Conservation (phyloP, 1,140 invertebrate species). For the Drosophila novamexicana region DNA sequence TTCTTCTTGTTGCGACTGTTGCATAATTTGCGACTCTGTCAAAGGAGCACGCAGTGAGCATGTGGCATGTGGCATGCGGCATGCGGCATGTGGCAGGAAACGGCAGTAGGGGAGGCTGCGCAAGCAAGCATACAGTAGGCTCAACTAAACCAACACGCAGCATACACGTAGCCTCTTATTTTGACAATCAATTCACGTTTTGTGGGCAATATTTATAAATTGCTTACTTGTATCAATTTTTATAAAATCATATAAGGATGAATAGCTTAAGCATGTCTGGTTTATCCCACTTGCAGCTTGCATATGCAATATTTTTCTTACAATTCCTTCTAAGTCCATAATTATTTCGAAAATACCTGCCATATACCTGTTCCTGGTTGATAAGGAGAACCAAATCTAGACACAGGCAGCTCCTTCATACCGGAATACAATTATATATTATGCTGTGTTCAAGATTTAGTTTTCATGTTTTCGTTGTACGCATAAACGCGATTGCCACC, state of each 20-base stretch:
- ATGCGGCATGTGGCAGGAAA: slow-evolving; percentile 45
- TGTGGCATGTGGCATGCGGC: slow-evolving; percentile 13
- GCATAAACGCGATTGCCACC: slow-evolving; percentile 56
- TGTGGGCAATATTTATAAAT: too few species aligned
- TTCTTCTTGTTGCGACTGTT: slow-evolving; percentile 61
- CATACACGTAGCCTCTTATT: slow-evolving; percentile 30
- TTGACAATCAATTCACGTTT: background rate
- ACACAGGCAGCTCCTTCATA: too few species aligned
- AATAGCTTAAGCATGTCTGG: background rate
- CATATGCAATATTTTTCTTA: too few species aligned
- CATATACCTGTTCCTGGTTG: too few species aligned
- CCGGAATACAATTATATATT: too few species aligned
- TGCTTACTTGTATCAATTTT: too few species aligned
- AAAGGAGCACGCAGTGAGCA: slow-evolving; percentile 31
- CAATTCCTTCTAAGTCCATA: too few species aligned
- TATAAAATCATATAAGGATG: too few species aligned
- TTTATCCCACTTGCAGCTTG: too few species aligned
- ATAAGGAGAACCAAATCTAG: too few species aligned
- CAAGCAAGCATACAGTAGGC: slow-evolving; percentile 23
- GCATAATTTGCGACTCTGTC: slow-evolving; percentile 74
- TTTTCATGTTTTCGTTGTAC: slow-evolving; percentile 2
- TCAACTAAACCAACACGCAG: slow-evolving; percentile 16
- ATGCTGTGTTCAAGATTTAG: background rate
- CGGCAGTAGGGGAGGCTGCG: slow-evolving; percentile 33
- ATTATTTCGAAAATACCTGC: too few species aligned